Percentiles rank a stretch among this genome's conserved stretches.
phyloP scores from a whole-genome alignment of 2,113 vertebrate species.

The Rostratula benghalensis region DNA sequence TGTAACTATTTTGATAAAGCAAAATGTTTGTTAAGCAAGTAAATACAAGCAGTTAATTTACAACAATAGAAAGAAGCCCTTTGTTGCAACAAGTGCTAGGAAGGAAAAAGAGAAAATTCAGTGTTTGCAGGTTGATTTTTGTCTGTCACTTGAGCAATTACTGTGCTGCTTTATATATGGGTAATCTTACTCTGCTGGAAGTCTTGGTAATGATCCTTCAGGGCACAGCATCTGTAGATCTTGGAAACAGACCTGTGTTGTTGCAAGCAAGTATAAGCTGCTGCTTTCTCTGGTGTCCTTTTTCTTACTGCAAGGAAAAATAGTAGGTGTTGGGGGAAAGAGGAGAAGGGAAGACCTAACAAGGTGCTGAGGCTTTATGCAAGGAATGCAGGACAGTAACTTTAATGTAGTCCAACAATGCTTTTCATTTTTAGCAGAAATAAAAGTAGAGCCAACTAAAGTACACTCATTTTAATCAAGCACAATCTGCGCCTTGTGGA shows the following conservation, averaged over 20 bases:
- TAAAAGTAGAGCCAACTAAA: not conserved
- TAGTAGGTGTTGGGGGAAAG: not conserved
- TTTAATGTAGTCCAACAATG: not conserved
- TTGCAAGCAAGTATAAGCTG: not conserved
- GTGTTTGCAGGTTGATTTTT: not conserved
- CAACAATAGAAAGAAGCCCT: not conserved
- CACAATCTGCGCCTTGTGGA: not conserved
- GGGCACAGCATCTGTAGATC: not conserved
- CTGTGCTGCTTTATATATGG: not conserved
- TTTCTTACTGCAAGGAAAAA: not conserved
- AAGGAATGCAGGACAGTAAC: not conserved
- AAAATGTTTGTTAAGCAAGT: not conserved
- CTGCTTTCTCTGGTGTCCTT: not conserved
- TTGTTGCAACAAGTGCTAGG: not conserved
- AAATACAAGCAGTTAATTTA: not conserved
- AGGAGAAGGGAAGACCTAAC: not conserved
- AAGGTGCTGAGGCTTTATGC: not conserved
- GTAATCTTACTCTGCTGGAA: conserved; percentile 7
- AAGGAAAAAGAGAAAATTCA: not conserved
- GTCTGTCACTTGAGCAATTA: not conserved
- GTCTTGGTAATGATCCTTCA: conserved; percentile 2
- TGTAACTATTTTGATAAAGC: not conserved
- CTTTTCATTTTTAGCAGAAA: not conserved
- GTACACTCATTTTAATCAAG: not conserved
- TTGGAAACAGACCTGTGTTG: not conserved